Percentiles rank a stretch among this genome's conserved stretches.
Evolutionary conservation across 2,888 invertebrate genomes (phyloP).

Genomic region (Leucophenga montana): DNA sequence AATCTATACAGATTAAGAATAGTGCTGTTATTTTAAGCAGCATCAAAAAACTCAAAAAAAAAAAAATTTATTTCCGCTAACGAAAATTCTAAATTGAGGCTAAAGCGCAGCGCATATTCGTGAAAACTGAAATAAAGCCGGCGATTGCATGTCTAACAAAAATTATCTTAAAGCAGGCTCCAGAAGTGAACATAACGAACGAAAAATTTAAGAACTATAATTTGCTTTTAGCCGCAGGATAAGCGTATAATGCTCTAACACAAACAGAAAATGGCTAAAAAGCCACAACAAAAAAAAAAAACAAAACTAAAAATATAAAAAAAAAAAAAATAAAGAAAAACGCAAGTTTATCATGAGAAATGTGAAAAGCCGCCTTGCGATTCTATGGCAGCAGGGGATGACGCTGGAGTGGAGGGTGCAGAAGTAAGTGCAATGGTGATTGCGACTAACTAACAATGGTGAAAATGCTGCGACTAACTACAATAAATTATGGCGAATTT

Average conservation of each 20-base stretch:
- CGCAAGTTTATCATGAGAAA: slow-evolving; percentile 64
- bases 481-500: too few species aligned
- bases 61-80: slow-evolving; percentile 14
- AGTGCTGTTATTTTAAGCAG: too few species aligned
- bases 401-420: too few species aligned
- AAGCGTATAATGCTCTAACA: slow-evolving; percentile 30
- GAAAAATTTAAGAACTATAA: slow-evolving; percentile 60
- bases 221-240: slow-evolving; percentile 61
- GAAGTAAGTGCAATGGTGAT: too few species aligned
- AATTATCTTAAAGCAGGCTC: slow-evolving; percentile 19
- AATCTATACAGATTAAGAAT: too few species aligned
- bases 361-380: not conserved
- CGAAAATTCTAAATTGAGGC: slow-evolving; percentile 1
- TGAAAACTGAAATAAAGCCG: too few species aligned
- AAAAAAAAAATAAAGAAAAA: slow-evolving; percentile 29
- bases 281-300: too few species aligned
- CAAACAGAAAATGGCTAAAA: too few species aligned
- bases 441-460: too few species aligned
- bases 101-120: slow-evolving; percentile 12
- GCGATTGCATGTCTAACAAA: too few species aligned
- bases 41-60: not conserved
- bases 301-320: not conserved
- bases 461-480: too few species aligned
- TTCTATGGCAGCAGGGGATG: too few species aligned
- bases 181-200: slow-evolving; percentile 30